Evolutionary conservation across 2,888 invertebrate genomes (phyloP).

Genomic region (Desoria tigrina): DNA sequence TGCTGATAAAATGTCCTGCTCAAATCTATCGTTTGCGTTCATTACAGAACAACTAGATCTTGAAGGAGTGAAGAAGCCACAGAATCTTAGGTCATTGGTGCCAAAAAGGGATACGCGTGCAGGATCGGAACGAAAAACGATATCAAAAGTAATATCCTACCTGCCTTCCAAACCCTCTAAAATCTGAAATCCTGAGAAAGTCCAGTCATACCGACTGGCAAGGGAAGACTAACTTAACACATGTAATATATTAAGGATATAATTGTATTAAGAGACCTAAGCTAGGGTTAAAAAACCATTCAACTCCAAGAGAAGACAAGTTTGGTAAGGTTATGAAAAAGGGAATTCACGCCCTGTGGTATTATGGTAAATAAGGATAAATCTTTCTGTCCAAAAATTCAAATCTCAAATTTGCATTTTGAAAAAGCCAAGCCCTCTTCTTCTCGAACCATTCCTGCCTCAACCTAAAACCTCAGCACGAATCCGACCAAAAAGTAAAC

Average conservation of each 20-base stretch:
- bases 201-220: too few species aligned
- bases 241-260: too few species aligned
- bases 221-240: too few species aligned
- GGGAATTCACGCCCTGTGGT: constrained; percentile 17
- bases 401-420: constrained; percentile 17
- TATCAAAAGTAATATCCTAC: too few species aligned
- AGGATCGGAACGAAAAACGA: not conserved
- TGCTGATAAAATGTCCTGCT: too few species aligned
- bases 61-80: not conserved
- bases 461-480: not conserved
- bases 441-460: constrained; percentile 5
- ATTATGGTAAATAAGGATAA: constrained; percentile 13
- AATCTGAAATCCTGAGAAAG: too few species aligned
- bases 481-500: too few species aligned
- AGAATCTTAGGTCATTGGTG: constrained; percentile 10
- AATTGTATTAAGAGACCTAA: too few species aligned
- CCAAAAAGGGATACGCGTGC: constrained; percentile 4
- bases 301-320: constrained; percentile 19
- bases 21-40: too few species aligned
- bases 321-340: constrained; percentile 24
- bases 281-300: constrained; percentile 6
- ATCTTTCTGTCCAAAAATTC: constrained; percentile 22
- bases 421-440: constrained; percentile 11
- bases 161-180: not conserved
- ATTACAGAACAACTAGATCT: not conserved